phyloP scores from a whole-genome alignment of 1,140 invertebrate species.

The Conus betulinus region DNA sequence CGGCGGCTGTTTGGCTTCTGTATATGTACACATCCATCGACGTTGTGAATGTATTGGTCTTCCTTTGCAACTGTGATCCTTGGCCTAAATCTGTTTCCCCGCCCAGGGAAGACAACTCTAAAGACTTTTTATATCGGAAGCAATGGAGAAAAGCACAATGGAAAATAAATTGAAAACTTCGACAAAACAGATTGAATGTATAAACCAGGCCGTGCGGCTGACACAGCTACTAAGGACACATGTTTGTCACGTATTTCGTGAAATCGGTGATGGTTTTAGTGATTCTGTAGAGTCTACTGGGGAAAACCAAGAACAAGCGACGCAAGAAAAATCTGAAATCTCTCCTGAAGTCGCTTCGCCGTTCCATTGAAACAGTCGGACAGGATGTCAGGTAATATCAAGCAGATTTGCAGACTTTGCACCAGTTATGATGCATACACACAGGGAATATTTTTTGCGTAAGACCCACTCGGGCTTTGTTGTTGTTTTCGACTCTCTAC shows the following conservation, averaged over 20 bases:
- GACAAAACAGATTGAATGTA: constrained; percentile 24
- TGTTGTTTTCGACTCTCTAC: no score
- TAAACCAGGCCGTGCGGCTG: constrained; percentile 27
- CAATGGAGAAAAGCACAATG: not conserved
- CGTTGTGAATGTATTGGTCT: no score
- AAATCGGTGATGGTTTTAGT: constrained; percentile 30
- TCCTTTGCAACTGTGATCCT: no score
- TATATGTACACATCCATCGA: no score
- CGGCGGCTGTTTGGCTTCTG: no score
- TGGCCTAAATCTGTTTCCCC: no score
- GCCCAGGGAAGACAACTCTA: no score
- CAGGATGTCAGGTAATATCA: constrained; percentile 22
- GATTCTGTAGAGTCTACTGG: not conserved
- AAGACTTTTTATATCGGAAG: no score
- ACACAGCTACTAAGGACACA: constrained; percentile 35
- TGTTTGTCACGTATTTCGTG: constrained; percentile 31
- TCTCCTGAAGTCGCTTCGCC: constrained; percentile 9
- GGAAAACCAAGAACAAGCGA: constrained; percentile 3
- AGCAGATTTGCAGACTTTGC: not conserved
- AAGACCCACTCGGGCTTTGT: no score
- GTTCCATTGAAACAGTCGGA: constrained; percentile 21
- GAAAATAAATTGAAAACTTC: constrained; percentile 31
- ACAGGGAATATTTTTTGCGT: no score
- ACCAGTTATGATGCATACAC: no score
- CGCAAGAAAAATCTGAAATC: constrained; percentile 19